A percentile compares a stretch with the other conserved stretches of the same genome.
Conservation (phyloP, 2,888 invertebrate species). For the Rotaria macrura region DNA sequence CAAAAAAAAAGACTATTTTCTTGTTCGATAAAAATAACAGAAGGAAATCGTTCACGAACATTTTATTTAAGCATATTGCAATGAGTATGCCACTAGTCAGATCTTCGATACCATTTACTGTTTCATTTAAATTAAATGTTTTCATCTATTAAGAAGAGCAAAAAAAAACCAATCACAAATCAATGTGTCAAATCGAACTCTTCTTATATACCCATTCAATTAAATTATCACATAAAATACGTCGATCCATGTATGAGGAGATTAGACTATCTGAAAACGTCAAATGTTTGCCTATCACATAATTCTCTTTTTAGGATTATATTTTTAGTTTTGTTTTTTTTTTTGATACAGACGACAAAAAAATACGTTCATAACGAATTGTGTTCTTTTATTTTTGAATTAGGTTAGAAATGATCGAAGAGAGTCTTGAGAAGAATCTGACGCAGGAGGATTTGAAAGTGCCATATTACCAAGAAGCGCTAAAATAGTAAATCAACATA, state of each 20-base stretch:
- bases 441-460: not conserved
- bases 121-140: not conserved
- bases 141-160: not conserved
- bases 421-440: conserved; percentile 1
- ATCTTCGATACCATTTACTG: not conserved
- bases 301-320: not conserved
- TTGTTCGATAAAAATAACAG: too few species aligned
- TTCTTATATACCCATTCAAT: not conserved
- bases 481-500: not conserved
- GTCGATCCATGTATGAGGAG: not conserved
- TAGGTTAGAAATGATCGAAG: not conserved
- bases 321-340: too few species aligned
- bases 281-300: not conserved
- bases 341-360: too few species aligned
- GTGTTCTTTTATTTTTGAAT: not conserved
- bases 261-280: not conserved
- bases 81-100: not conserved
- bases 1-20: not conserved
- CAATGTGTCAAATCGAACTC: too few species aligned
- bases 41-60: not conserved
- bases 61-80: not conserved
- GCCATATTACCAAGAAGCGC: not conserved
- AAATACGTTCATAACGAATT: not conserved
- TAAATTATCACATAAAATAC: not conserved
- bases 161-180: not conserved